Base-by-base conservation (phyloP, 2,113 vertebrate species). In the Lasiurus borealis region DNA sequence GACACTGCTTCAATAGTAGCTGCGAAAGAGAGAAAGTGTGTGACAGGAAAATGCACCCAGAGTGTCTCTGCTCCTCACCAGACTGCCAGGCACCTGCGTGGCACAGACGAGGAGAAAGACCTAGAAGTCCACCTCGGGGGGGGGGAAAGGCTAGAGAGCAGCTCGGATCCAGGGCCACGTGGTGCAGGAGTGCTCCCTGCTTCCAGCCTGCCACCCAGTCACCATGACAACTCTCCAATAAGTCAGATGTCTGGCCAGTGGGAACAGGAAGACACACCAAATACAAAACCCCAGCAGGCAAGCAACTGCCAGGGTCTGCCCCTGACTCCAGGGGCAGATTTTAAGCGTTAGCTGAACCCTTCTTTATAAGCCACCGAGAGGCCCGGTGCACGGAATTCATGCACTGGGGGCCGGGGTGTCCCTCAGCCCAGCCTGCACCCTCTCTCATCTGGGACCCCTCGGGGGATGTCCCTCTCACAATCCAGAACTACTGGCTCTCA, bases 211-310 rank as follows among this genome's bases (percentile, higher is more conserved):
- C 29, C 40, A 25, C 25, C 75, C 80, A 57, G 57, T 72, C 1
- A 4, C 68, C 12, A 14, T 83, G 29, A 1, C n/a, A 66, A 44
- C 15, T 21, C 13, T n/a, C 14, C 59, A 83, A 34, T 77, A 46
- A 78, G n/a, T 76, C 44, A 71, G 19, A n/a, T 34, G 34, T 48
- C 62, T 34, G 46, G 14, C 72, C 72, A 73, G 31, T 86, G 27
- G 66, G 80, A 96, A 91, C 29, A 71, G 44, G 16, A 95, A 89
- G 75, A 83, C 89, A 72, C 64, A 27, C 8, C 27, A 15, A 16
- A 83, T 83, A 44, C 50, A 78, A 78, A 82, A 89, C 94, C 7
- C 57, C 36, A 85, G 59, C 3, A 46, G 73, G 5, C 62, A 36
- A 71, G 40, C 23, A 89, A 76, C 71, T 89, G 71, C 62, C 27